A percentile compares a stretch with the other conserved stretches of the same genome.
These are phyloP conservation scores for Bibio marci DNA, from an alignment of 2,888 invertebrate genomes.

Conservation along the genomic window DNA sequence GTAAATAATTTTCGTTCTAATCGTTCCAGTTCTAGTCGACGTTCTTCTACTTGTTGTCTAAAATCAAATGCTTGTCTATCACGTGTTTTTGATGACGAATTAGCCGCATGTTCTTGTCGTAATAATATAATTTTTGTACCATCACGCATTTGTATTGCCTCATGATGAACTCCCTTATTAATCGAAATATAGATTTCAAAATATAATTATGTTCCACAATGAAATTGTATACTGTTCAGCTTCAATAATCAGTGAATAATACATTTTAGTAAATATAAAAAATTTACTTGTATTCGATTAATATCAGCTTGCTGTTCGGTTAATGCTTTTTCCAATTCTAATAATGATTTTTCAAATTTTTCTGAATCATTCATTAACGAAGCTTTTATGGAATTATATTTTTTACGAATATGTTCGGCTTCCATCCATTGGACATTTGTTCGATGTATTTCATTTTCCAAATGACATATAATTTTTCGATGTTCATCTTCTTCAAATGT, in stretches of 20 bases:
- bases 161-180: slow-evolving; percentile 52
- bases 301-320: slow-evolving; percentile 55
- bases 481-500: slow-evolving; percentile 38
- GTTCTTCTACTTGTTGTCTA: slow-evolving; percentile 50
- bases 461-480: slow-evolving; percentile 46
- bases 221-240: no score
- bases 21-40: slow-evolving; percentile 55
- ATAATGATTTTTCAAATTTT: slow-evolving; percentile 52
- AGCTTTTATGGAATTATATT: slow-evolving; percentile 54
- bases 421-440: slow-evolving; percentile 68
- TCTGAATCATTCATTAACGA: slow-evolving; percentile 52
- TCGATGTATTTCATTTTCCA: slow-evolving; percentile 69
- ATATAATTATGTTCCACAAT: no score
- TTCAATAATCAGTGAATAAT: no score
- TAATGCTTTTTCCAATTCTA: slow-evolving; percentile 48
- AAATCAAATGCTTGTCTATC: slow-evolving; percentile 44
- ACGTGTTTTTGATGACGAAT: slow-evolving; percentile 46
- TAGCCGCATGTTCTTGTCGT: slow-evolving; percentile 50
- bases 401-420: slow-evolving; percentile 59
- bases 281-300: slow-evolving; percentile 45
- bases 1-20: slow-evolving; percentile 62
- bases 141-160: slow-evolving; percentile 54
- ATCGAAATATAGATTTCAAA: no score
- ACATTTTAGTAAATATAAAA: background rate
- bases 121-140: slow-evolving; percentile 49